Base-by-base conservation (phyloP, 1,140 invertebrate genomes). In the Gonioctena quinquepunctata region DNA sequence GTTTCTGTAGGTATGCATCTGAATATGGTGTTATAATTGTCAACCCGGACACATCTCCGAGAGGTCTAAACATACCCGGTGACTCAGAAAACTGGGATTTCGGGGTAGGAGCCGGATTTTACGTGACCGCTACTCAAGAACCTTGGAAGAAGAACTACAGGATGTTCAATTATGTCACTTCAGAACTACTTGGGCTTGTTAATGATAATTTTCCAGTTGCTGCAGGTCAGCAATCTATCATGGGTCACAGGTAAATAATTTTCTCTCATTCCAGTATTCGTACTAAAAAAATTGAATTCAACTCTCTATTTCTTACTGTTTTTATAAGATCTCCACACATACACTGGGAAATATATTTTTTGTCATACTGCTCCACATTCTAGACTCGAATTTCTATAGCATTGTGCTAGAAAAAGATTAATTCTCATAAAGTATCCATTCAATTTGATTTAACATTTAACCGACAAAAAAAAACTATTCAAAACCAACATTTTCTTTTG, bases 131-230 rank as follows among this genome's bases (percentile, higher is more conserved):
- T 2, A 92, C 91, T 0, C 85, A 92, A 77, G 91, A 94, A 25
- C 95, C 96, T 64, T 99, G 97, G 96, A 92, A 92, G 42, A 92
- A 90, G 60, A 91, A 99, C 85, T 99, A 98, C 77, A 90, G 92
- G 79, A 99, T 99, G 98, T 99, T 92, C 77, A 95, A 93, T 52
- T 99, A 99, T 79, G 85, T 99, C n/a, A 96, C 94, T 6, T 89
- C 90, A 76, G 98, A 99, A 85, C 84, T 99, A 48, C 90, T 92
- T 66, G 86, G 89, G 52, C 66, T 98, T n/a, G 88, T 98, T 23
- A 89, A 89, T 74, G 81, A 85, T 2, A 91, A 94, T 79, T 94
- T 96, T 77, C 89, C 88, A 73, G 84, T 87, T 72, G 78, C 89
- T 26, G 79, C 86, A 18, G 86, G 87, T 3, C 87, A 86, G 75